These are phyloP conservation scores for Cacajao melanocephalus DNA, from an alignment of 2,797 vertebrate genomes.

Conservation along the genomic window DNA sequence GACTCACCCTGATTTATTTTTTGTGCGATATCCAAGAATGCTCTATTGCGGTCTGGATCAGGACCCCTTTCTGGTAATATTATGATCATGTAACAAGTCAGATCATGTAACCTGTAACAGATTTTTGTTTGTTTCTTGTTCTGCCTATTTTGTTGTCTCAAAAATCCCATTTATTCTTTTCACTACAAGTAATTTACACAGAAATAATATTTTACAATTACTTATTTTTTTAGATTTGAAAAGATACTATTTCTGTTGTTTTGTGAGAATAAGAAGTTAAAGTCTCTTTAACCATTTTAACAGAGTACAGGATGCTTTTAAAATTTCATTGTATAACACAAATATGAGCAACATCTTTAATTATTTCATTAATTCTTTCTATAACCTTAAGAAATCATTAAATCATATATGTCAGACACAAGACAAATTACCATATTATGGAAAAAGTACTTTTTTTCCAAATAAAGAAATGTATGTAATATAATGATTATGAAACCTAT, in stretches of 20 bases:
- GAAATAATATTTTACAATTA: not conserved
- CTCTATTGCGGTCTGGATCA: not conserved
- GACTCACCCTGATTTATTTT: not conserved
- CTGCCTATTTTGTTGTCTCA: not conserved
- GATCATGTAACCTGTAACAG: not conserved
- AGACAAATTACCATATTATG: not conserved
- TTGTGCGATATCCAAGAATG: fast-evolving
- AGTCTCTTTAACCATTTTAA: not conserved
- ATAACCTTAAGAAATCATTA: too few relatives aligned
- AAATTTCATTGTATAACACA: not conserved
- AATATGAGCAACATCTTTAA: not conserved
- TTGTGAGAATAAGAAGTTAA: not conserved
- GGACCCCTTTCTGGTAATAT: not conserved
- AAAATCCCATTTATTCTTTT: not conserved
- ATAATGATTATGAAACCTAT: not conserved
- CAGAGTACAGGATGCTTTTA: not conserved
- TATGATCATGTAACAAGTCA: not conserved
- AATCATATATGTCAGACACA: not conserved
- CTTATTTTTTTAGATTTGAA: not conserved
- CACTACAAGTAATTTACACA: not conserved
- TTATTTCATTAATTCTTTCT: too few relatives aligned
- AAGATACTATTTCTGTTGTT: not conserved
- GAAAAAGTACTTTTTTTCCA: not conserved
- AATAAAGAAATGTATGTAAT: not conserved
- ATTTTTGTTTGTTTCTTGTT: not conserved